These are phyloP conservation scores for Drosophila anceps DNA, from an alignment of 2,888 invertebrate genomes.

Conservation along the genomic window DNA sequence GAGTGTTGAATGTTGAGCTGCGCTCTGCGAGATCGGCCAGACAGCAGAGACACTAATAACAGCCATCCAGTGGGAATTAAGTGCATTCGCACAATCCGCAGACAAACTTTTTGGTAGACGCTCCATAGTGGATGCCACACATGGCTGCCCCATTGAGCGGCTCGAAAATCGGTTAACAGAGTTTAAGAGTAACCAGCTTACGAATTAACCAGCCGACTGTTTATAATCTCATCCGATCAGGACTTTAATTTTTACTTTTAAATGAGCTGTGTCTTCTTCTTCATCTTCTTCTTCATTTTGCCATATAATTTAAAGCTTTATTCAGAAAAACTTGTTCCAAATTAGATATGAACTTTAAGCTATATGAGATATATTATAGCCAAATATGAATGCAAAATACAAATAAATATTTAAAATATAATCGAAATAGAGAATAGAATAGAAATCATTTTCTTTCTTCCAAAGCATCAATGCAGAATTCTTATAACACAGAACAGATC, in stretches of 20 bases:
- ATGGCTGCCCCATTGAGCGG: slow-evolving; percentile 4
- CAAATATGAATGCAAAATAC: too few relatives aligned
- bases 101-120: not conserved
- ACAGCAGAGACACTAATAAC: slow-evolving; percentile 44
- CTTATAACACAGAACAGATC: too few relatives aligned
- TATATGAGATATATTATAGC: too few relatives aligned
- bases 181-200: slow-evolving; percentile 14
- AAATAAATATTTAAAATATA: too few relatives aligned
- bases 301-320: not conserved
- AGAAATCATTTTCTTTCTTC: too few relatives aligned
- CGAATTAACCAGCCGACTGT: slow-evolving; percentile 13
- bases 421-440: too few relatives aligned
- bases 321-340: too few relatives aligned
- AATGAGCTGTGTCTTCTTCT: not conserved
- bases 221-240: slow-evolving; percentile 13
- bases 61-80: slow-evolving; percentile 31
- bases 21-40: slow-evolving; percentile 9
- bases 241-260: not conserved
- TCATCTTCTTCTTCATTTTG: not conserved
- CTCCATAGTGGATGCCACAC: slow-evolving; percentile 1
- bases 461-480: too few relatives aligned
- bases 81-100: slow-evolving; percentile 24
- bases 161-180: slow-evolving; percentile 3
- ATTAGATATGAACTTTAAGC: not conserved
- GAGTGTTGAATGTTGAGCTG: slow-evolving; percentile 13